Conservation (phyloP, 1,140 invertebrate genomes). For the Drosophila melanogaster region Release_6_plus_ISO1_MT NT_037436.4:9770501-9771000, state of each 20-base stretch:
- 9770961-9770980: background rate
- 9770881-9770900: too few relatives aligned
- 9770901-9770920: too few relatives aligned
- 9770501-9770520: conserved; percentile 41
- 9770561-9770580: conserved; percentile 16
- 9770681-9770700: conserved; percentile 26
- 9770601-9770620: conserved; percentile 40
- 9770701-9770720: conserved; percentile 8
- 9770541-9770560: conserved; percentile 53
- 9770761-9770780: too few relatives aligned
- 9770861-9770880: too few relatives aligned
- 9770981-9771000: background rate
- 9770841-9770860: too few relatives aligned
- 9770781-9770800: too few relatives aligned
- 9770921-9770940: background rate
- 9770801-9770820: too few relatives aligned
- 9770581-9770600: conserved; percentile 20
- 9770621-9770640: conserved; percentile 37
- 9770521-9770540: conserved; percentile 50
- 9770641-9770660: conserved; percentile 14
- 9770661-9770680: conserved; percentile 6
- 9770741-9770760: background rate
- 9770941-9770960: background rate
- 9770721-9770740: background rate
- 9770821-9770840: too few relatives aligned